Conservation (phyloP, 2,113 vertebrate species). For the Dolichallabes microphthalmus region DNA sequence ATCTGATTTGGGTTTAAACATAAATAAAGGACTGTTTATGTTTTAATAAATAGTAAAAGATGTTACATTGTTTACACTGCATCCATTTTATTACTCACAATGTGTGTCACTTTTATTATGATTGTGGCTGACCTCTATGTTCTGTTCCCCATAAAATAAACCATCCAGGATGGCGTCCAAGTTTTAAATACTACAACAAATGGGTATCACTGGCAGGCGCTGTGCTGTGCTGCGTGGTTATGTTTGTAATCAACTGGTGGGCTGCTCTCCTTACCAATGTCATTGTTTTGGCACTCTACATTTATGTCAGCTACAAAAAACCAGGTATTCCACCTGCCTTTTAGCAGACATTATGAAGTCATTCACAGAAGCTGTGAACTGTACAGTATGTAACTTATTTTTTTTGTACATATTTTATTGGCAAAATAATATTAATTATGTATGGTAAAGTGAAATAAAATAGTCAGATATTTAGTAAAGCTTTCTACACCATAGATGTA, state of each 20-base stretch:
- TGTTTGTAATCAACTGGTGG: constrained; percentile 99
- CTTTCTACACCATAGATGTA: constrained; percentile 76
- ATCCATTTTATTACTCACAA: not conserved
- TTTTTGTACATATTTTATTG: not conserved
- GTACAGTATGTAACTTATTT: not conserved
- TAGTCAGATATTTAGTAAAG: not conserved
- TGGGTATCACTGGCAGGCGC: constrained; percentile 93
- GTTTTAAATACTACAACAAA: constrained; percentile 97
- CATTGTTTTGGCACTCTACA: constrained; percentile 92
- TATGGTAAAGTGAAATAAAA: not conserved
- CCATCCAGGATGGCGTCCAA: constrained; percentile 89
- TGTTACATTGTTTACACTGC: not conserved
- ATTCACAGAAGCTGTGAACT: not conserved
- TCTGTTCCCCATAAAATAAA: constrained; percentile 11
- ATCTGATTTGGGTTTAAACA: not conserved
- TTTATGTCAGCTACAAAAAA: constrained; percentile 97
- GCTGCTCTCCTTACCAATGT: constrained; percentile 90
- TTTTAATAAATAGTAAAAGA: not conserved
- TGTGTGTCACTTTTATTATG: not conserved
- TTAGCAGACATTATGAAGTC: not conserved
- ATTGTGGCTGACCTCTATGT: not conserved
- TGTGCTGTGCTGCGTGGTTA: constrained; percentile 90
- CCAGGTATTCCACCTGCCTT: constrained; percentile 73
- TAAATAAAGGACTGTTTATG: not conserved
- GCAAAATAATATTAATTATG: not conserved